Evolutionary conservation across 2,888 invertebrate genomes (phyloP).

Genomic region (Zaprionus bogoriensis): DNA sequence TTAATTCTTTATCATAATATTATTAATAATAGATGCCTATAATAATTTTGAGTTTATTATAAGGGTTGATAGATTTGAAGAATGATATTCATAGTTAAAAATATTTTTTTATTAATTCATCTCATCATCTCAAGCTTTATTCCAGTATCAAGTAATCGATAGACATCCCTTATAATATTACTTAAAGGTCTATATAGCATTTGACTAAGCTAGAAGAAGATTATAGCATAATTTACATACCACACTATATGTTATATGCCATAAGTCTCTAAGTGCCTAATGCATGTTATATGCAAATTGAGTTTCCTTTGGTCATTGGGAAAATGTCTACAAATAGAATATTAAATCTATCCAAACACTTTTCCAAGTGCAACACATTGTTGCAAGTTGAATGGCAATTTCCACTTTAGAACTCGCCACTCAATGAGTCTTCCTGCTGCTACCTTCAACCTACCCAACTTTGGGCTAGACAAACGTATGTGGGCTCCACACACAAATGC

Average conservation of each 20-base stretch:
- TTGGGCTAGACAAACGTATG: conserved; percentile 7
- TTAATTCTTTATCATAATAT: too few species aligned
- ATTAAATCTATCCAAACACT: background rate
- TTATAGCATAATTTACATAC: background rate
- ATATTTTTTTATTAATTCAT: too few species aligned
- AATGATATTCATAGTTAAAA: too few species aligned
- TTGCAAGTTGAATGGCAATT: conserved; percentile 11
- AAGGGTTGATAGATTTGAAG: too few species aligned
- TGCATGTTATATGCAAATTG: background rate
- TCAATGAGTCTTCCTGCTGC: background rate
- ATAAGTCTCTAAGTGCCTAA: background rate
- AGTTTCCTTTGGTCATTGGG: background rate
- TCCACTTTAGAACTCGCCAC: conserved; percentile 2
- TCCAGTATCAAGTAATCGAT: too few species aligned
- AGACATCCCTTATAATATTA: too few species aligned
- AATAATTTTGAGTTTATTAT: too few species aligned
- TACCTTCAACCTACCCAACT: background rate
- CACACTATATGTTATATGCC: background rate
- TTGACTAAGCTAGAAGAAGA: background rate
- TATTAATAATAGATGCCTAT: too few species aligned
- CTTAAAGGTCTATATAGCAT: background rate
- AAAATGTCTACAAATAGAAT: background rate
- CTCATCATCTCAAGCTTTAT: too few species aligned
- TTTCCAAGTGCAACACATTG: background rate
- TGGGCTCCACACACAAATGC: conserved; percentile 13